Conservation (phyloP, 2,113 vertebrate genomes). For the Phalacrocorax aristotelis region DNA sequence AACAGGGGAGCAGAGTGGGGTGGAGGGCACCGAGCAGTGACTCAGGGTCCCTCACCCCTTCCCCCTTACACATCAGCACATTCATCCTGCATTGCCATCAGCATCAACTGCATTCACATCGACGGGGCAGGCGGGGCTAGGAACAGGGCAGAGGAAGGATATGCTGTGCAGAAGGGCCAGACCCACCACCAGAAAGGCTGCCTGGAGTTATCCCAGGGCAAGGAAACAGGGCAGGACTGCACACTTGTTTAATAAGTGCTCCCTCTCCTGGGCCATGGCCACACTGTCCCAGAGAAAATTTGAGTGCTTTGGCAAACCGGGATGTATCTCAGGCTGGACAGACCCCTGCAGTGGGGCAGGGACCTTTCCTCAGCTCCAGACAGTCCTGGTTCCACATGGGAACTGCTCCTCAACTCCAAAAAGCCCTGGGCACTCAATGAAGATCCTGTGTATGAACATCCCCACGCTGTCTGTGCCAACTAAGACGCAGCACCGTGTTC, state of each 20-base stretch:
- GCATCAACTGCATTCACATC: neutral
- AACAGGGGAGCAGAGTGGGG: neutral
- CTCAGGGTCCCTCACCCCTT: neutral
- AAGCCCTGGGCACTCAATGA: neutral
- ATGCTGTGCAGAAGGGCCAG: accelerated
- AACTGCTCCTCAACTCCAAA: neutral
- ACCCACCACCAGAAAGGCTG: neutral
- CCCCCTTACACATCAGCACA: neutral
- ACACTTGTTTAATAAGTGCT: neutral
- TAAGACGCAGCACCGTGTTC: neutral
- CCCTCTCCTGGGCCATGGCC: neutral
- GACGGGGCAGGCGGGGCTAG: neutral
- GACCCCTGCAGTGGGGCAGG: accelerated
- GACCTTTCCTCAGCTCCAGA: neutral
- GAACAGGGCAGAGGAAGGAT: neutral
- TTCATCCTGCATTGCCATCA: neutral
- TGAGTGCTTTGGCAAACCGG: neutral
- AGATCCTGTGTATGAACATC: accelerated
- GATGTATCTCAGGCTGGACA: neutral
- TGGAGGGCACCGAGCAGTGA: neutral
- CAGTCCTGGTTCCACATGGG: neutral
- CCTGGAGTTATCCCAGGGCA: neutral
- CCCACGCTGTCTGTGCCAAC: neutral
- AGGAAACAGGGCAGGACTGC: neutral
- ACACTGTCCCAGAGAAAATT: neutral